phyloP scores from a whole-genome alignment of 2,113 vertebrate species.

The Guaruba guarouba region DNA sequence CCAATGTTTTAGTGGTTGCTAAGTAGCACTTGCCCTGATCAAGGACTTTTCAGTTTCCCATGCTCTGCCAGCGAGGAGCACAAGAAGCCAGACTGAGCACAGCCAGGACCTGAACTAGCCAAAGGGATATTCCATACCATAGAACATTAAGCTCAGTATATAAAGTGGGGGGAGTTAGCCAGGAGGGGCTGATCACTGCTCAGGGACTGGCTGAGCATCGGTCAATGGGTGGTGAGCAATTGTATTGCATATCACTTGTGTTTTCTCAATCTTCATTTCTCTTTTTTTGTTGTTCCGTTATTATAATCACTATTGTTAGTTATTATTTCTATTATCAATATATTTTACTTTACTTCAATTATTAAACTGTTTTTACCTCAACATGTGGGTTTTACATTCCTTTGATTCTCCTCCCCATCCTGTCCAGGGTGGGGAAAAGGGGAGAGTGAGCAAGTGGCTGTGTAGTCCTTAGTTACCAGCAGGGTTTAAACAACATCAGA shows the following conservation, averaged over 20 bases:
- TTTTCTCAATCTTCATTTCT: neutral
- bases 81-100: neutral
- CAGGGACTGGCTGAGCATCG: neutral
- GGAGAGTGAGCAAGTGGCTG: neutral
- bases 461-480: neutral
- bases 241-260: neutral
- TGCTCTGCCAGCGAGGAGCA: neutral
- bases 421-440: neutral
- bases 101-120: neutral
- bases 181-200: neutral
- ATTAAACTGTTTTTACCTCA: neutral
- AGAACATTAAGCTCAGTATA: neutral
- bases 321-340: neutral
- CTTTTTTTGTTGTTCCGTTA: neutral
- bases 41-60: neutral
- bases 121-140: neutral
- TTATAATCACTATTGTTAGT: neutral
- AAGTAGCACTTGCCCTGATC: neutral
- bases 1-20: neutral
- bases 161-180: neutral
- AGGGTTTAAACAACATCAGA: neutral
- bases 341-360: neutral
- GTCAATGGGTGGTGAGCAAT: neutral
- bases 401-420: neutral
- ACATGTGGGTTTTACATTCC: neutral